Evolutionary conservation across 2,113 vertebrate genomes (phyloP).

Genomic region (Phylloscopus trochilus): DNA sequence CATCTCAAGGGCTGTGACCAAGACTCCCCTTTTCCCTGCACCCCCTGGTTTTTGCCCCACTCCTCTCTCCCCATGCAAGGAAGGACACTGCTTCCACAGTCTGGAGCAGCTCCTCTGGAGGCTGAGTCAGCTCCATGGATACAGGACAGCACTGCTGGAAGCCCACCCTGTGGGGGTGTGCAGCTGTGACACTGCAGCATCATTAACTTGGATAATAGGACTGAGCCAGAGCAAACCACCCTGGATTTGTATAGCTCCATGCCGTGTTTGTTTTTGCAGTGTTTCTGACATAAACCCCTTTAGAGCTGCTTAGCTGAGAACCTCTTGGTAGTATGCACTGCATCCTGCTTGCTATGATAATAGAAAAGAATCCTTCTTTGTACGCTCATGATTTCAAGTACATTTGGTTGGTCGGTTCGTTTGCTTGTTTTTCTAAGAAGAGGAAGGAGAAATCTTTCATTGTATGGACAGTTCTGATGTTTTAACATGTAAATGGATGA

Average conservation of each 20-base stretch:
- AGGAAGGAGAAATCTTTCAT: neutral
- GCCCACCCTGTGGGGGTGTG: neutral
- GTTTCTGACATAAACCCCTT: neutral
- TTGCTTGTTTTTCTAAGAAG: neutral
- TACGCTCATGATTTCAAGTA: neutral
- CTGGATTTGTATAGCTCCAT: neutral
- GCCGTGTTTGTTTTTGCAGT: neutral
- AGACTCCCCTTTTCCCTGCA: neutral
- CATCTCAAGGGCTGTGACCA: neutral
- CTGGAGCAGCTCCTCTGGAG: neutral
- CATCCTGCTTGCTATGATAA: slow-evolving; percentile 1
- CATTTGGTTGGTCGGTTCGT: neutral
- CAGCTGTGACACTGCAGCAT: neutral
- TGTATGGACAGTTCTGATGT: neutral
- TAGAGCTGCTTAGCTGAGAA: slow-evolving; percentile 13
- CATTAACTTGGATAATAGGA: neutral
- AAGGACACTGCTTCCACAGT: neutral
- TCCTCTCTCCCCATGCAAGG: neutral
- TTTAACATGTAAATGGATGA: neutral
- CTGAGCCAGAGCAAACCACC: neutral
- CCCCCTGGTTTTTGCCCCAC: neutral
- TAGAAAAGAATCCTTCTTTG: slow-evolving; percentile 30
- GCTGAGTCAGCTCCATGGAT: neutral
- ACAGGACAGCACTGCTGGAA: neutral
- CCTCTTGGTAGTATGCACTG: neutral